Base-by-base conservation (phyloP, 2,113 vertebrate species). In the Limnothrissa miodon region DNA sequence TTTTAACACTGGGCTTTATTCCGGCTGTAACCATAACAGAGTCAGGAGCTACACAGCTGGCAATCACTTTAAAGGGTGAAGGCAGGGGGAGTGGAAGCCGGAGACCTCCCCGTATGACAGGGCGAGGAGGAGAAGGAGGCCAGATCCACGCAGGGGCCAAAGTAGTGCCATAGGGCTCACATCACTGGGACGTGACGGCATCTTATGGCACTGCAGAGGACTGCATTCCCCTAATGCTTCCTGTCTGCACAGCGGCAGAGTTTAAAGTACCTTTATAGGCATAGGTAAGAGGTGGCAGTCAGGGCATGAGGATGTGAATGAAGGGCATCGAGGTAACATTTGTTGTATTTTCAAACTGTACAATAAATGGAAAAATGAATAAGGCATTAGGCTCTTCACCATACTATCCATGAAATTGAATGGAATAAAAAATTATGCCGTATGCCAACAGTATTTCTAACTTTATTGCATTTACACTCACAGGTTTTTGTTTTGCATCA, bases 21-120 rank as follows among this genome's bases (percentile, higher is more conserved):
- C 87, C 86, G 82, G 83, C 90, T 91, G 93, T 95, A 93, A 90
- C 93, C 92, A 93, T 92, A 91, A 88, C 93, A 93, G 89, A 91
- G 91, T 88, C 91, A 91, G 86, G 80, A 90, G 89, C 84, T 84
- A 87, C 90, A 87, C 83, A 90, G 90, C 85, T 87, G 88, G 88
- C 87, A 90, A 89, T 93, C 87, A 92, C 88, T 91, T 90, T 89
- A 89, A 82, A 89, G 84, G 83, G 66, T 84, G 66, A 78, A 78
- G 42, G 70, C 82, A 83, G 83, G 82, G 79, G 79, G 82, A 53
- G 15, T 33, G 29, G 25, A 80, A 84, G 89, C 79, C 59, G 39
- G 45, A 85, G 82, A 87, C 81, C 84, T 82, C 84, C 82, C 66
- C 66, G 45, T 74, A 51, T 80, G 84, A 81, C 66, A 36, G 80